Evolutionary conservation across 2,888 invertebrate genomes (phyloP), one percentile per base, ranked within the genome.

Genomic region (Luffia ferchaultella): DNA sequence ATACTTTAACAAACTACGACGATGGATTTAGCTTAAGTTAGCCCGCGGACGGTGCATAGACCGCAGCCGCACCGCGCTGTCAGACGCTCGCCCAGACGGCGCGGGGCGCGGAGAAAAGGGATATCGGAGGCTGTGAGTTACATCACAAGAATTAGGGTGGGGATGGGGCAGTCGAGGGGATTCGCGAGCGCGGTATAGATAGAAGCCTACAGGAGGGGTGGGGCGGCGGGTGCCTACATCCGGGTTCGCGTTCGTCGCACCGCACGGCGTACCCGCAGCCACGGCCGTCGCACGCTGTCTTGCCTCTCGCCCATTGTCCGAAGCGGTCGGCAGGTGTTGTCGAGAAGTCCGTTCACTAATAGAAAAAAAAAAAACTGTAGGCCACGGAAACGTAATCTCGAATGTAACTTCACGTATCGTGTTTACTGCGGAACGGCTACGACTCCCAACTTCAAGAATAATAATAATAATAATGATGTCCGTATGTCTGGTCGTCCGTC

Each of bases 241-340:
- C 82, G 82, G 82, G 82, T 80, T 80, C 82, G 78, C 74, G 78
- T 74, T 75, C 78, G 75, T 62, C 67, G 72, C 72, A 69, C 76
- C n/a, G n/a, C n/a, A n/a, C n/a, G n/a, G n/a, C n/a, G n/a, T n/a
- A n/a, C n/a, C n/a, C n/a, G n/a, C n/a, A n/a, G n/a, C n/a, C n/a
- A n/a, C n/a, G n/a, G n/a, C n/a, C n/a, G 77, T 76, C 76, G 71
- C 65, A 57, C 44, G 45, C 45, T 43, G 16, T 30, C 18, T 42
- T 3, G 40, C 16, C 15, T 3, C 30, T 18, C 7, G 5, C 18
- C 15, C 12, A 30, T 30, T 30, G 30, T 30, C 30, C 30, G 30
- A n/a, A n/a, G n/a, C n/a, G n/a, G n/a, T n/a, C 30, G 30, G 30
- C 30, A 30, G 30, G 30, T 30, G 30, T 12, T 30, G 30, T 30